Evolutionary conservation across 2,797 vertebrate species (phyloP).

Genomic region (Varecia variegata): DNA sequence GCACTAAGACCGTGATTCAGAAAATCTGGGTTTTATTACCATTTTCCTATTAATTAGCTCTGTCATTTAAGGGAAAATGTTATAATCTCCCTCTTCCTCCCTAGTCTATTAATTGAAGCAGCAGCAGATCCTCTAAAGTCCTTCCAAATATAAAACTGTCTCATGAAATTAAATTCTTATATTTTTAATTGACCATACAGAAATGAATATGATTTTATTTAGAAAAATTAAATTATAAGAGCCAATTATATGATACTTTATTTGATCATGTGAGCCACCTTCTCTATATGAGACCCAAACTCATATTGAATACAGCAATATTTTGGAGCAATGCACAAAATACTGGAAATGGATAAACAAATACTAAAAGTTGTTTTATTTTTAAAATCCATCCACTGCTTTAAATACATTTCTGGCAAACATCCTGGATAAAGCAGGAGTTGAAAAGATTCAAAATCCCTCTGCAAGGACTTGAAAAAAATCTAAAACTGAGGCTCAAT

Average conservation of each 20-base stretch:
- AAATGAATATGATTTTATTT: neutral
- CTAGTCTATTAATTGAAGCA: neutral
- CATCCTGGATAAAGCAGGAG: neutral
- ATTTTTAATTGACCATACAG: neutral
- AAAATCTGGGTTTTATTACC: neutral
- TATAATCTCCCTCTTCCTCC: neutral
- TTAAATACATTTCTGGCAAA: slow-evolving; percentile 48
- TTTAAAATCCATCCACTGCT: slow-evolving; percentile 32
- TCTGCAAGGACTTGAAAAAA: neutral
- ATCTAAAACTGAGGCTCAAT: neutral
- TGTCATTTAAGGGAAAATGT: neutral
- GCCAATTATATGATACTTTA: neutral
- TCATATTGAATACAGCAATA: neutral
- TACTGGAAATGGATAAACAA: neutral
- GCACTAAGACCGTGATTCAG: neutral
- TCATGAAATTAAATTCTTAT: neutral
- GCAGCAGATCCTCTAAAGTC: neutral
- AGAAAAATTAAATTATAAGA: neutral
- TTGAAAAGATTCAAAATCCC: slow-evolving; percentile 30
- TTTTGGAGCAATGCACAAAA: neutral
- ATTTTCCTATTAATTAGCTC: neutral
- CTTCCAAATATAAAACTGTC: neutral
- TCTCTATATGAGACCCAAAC: neutral
- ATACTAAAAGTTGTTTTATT: neutral
- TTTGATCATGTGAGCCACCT: neutral